Base-by-base conservation (phyloP, 2,888 invertebrate genomes). In the Cecidostiba fungosa region DNA sequence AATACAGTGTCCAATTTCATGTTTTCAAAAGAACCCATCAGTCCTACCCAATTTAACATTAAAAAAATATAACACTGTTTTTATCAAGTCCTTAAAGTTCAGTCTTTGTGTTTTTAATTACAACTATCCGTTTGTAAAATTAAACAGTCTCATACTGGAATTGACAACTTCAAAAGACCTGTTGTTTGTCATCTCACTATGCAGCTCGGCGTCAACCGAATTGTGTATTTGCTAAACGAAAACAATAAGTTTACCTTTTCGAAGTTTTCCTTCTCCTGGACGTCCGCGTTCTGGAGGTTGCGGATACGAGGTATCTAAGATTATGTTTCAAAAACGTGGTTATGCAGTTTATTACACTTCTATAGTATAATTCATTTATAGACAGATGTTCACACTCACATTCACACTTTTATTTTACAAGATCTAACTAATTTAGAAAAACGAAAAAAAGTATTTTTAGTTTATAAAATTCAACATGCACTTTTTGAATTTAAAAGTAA, bases 221-320 rank as follows among this genome's bases (percentile, higher is more conserved):
- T 84, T 88, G 87, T 87, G 81, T 85, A 89, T 86, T 82, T 89
- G 89, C 89, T 89, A 89, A 89, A 89, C 89, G 88, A 89, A 90
- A 87, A 89, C 88, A 91, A 89, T 89, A 89, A 90, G 89, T 91
- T 93, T 94, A 96, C 96, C 95, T 96, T 95, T 90, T 96, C 96
- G 92, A 96, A 96, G 88, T 94, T 94, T 89, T 95, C 94, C 90
- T 94, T 94, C 88, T 96, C 96, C 87, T 96, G 95, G 0, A 95
- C 94, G 88, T 96, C 96, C 87, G 94, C 94, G 19, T 95, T 91
- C 91, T 93, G 93, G 89, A 92, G 91, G 91, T 93, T 92, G 90
- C 93, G 93, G 89, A 92, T 92, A 90, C 93, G 92, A 90, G 92
- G 93, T 91, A 93, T 92, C 93, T 93, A 91, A 91, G 90, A 92